phyloP scores from a whole-genome alignment of 2,888 invertebrate genomes.

The Coenonympha arcania region DNA sequence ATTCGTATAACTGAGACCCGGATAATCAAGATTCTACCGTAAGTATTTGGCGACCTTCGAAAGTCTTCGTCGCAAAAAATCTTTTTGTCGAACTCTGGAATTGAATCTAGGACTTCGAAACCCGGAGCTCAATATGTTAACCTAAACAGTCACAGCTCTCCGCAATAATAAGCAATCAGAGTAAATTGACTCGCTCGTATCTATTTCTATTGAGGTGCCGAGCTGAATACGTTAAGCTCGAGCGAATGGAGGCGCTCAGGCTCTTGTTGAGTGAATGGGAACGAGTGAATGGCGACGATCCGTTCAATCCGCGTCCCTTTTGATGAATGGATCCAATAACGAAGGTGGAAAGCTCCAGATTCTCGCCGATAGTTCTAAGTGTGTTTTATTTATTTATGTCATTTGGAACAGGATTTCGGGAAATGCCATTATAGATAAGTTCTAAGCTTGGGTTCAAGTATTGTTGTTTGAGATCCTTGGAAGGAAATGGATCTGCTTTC shows the following conservation, averaged over 20 bases:
- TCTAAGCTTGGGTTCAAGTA: neutral
- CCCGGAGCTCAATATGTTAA: neutral
- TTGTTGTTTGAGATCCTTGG: no score
- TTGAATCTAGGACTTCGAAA: neutral
- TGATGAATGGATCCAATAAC: conserved; percentile 32
- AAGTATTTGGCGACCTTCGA: no score
- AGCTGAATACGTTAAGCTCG: conserved; percentile 16
- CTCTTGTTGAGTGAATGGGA: conserved; percentile 49
- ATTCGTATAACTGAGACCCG: no score
- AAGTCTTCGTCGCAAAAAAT: no score
- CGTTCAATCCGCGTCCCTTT: conserved; percentile 19
- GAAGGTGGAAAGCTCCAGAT: conserved; percentile 4
- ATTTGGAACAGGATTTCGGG: no score
- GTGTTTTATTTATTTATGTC: neutral
- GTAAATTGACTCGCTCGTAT: conserved; percentile 6
- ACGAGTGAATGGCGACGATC: conserved; percentile 2
- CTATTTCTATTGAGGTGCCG: conserved; percentile 17
- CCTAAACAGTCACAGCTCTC: neutral
- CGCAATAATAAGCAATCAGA: conserved; percentile 4
- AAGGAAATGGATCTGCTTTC: no score
- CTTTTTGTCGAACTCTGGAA: no score
- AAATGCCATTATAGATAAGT: no score
- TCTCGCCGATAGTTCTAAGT: neutral
- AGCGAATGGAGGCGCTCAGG: conserved; percentile 25
- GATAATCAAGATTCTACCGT: no score